Evolutionary conservation across 2,888 invertebrate genomes (phyloP), one percentile per base, ranked within the genome.

Genomic region (Dicyrtoma fusca): DNA sequence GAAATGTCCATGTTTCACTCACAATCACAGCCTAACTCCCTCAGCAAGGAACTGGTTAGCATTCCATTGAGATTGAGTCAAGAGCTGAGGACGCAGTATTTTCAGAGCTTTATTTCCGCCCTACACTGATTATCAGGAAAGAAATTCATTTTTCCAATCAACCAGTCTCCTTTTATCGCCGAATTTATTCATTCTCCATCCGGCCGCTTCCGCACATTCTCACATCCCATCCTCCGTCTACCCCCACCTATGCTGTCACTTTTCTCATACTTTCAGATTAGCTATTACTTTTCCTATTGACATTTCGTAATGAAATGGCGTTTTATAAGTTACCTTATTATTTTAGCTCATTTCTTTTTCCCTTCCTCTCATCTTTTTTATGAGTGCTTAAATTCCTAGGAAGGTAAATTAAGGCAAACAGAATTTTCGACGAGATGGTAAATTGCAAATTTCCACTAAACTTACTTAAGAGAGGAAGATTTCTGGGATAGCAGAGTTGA

Each of bases 11-110:
- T n/a, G n/a, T n/a, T n/a, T n/a, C n/a, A n/a, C n/a, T n/a, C n/a
- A n/a, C n/a, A n/a, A n/a, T n/a, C n/a, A n/a, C n/a, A n/a, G n/a
- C n/a, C n/a, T n/a, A 34, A 34, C 34, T 34, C 34, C 34, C 34
- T 3, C 8, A 8, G 34, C 34, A 61, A 61, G 34, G 42, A 61
- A 61, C 61, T 61, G 26, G 44, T 42, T 61, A 61, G 34, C 42
- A 61, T 34, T 61, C 8, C 10, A 61, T 61, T 61, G 42, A 17
- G 42, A 42, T 61, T 61, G 17, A 21, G 26, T 34, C 19, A 26
- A 8, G 17, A 42, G 44, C 8, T 5, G 26, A 34, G 34, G 34
- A 34, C 34, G 8, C 8, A 34, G 26, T 26, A 26, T 53, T 53
- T 53, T 53, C 19, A n/a, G 8, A 53, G 21, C 21, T 53, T 19